Percentiles rank a stretch among this genome's conserved stretches.
phyloP scores from a whole-genome alignment of 2,113 vertebrate genomes.

The Brachirus orientalis region DNA sequence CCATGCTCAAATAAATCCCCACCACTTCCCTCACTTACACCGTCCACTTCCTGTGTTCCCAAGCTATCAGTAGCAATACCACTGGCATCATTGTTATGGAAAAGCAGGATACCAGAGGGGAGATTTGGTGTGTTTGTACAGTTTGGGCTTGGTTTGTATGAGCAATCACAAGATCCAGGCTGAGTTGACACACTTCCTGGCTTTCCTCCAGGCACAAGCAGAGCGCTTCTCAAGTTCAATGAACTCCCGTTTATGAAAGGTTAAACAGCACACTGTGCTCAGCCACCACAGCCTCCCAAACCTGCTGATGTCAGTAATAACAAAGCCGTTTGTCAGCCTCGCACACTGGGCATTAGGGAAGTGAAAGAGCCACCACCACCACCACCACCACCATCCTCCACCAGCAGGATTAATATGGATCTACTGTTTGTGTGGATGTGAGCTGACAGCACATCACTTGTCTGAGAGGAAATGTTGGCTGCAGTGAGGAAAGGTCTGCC shows the following conservation, averaged over 20 bases:
- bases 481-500: neutral
- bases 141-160: constrained; percentile 24
- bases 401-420: constrained; percentile 23
- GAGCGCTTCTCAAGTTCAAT: constrained; percentile 68
- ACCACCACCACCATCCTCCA: too few species aligned
- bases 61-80: neutral
- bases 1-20: neutral
- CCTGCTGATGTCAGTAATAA: constrained; percentile 33
- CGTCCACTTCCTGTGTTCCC: constrained; percentile 48
- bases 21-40: constrained; percentile 18
- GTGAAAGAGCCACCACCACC: constrained; percentile 9
- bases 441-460: neutral
- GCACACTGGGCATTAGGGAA: constrained; percentile 1
- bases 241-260: constrained; percentile 58
- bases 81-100: constrained; percentile 21
- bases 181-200: constrained; percentile 57
- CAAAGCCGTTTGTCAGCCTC: constrained; percentile 3
- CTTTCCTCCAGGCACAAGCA: constrained; percentile 41
- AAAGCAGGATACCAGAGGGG: constrained; percentile 6
- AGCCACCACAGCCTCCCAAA: constrained; percentile 5
- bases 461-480: constrained; percentile 2
- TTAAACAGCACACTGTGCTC: constrained; percentile 24
- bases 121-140: constrained; percentile 47
- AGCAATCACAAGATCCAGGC: constrained; percentile 60
- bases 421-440: neutral